These are phyloP conservation scores for Salpingus planirostris DNA, from an alignment of 2,888 invertebrate genomes.

Conservation along the genomic window DNA sequence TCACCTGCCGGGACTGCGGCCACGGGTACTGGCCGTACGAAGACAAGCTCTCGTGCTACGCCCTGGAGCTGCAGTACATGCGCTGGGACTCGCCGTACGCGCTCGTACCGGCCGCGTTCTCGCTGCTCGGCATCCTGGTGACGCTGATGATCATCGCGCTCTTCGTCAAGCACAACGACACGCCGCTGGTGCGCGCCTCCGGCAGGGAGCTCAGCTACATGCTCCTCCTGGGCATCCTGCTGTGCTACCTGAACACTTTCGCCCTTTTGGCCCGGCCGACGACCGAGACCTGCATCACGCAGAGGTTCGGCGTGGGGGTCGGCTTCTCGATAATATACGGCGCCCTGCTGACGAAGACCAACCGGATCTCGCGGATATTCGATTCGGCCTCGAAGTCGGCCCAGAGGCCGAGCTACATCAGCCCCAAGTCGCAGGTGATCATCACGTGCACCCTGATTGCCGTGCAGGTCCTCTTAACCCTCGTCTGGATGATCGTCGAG, in stretches of 20 bases:
- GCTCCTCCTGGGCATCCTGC: slow-evolving; percentile 51
- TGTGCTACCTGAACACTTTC: slow-evolving; percentile 57
- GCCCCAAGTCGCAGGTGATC: slow-evolving; percentile 55
- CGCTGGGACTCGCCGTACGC: slow-evolving; percentile 57
- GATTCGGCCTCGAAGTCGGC: slow-evolving; percentile 55
- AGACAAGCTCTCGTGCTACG: slow-evolving; percentile 53
- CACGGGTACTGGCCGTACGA: slow-evolving; percentile 54
- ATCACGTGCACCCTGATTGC: slow-evolving; percentile 49
- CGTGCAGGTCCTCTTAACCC: slow-evolving; percentile 48
- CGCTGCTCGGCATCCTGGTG: slow-evolving; percentile 52
- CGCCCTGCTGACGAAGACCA: slow-evolving; percentile 57
- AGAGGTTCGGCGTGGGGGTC: slow-evolving; percentile 56
- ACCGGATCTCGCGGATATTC: slow-evolving; percentile 55
- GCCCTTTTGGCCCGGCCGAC: slow-evolving; percentile 51
- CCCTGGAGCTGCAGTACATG: slow-evolving; percentile 54
- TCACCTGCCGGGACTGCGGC: slow-evolving; percentile 56
- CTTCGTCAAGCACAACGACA: slow-evolving; percentile 56
- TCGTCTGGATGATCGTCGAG: slow-evolving; percentile 59
- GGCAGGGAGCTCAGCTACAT: slow-evolving; percentile 57
- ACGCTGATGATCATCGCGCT: slow-evolving; percentile 53
- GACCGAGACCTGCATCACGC: slow-evolving; percentile 49
- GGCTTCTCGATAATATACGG: slow-evolving; percentile 58
- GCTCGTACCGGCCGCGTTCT: slow-evolving; percentile 53
- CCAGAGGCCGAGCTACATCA: slow-evolving; percentile 53
- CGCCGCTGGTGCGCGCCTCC: slow-evolving; percentile 54